phyloP scores from a whole-genome alignment of 2,113 vertebrate genomes.

The Romanogobio albipinnatus region DNA sequence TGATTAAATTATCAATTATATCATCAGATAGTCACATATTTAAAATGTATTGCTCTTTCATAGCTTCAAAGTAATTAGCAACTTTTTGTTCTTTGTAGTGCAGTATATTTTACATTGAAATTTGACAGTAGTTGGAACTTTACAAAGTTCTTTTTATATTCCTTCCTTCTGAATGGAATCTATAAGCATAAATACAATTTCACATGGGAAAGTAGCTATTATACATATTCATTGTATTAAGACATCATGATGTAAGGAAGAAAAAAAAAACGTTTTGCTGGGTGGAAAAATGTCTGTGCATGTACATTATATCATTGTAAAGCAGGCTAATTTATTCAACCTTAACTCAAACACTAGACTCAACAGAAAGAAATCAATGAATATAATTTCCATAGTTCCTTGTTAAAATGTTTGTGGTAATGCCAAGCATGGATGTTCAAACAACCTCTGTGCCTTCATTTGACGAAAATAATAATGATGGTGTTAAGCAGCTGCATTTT shows the following conservation, averaged over 20 bases:
- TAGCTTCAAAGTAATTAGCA: background rate
- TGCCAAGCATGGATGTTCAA: constrained; percentile 56
- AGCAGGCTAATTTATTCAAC: constrained; percentile 69
- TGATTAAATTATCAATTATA: background rate
- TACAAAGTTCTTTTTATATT: constrained; percentile 2
- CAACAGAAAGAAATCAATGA: constrained; percentile 71
- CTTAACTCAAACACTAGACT: constrained; percentile 67
- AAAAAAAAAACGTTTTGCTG: background rate
- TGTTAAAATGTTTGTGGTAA: constrained; percentile 65
- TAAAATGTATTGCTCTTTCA: background rate
- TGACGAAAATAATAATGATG: constrained; percentile 71
- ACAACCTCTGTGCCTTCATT: constrained; percentile 71
- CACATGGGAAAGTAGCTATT: background rate
- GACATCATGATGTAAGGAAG: background rate
- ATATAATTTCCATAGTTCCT: constrained; percentile 67
- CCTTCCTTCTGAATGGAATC: background rate
- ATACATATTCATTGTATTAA: background rate
- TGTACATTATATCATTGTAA: constrained; percentile 22
- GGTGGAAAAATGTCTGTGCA: background rate
- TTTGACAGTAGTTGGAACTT: background rate
- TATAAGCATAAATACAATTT: background rate
- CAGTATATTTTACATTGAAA: background rate
- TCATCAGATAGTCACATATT: background rate
- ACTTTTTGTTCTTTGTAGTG: background rate
- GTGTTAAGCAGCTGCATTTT: constrained; percentile 69